Evolutionary conservation across 2,888 invertebrate genomes (phyloP), one percentile per base, ranked within the genome.

Genomic region (Leuctra nigra): DNA sequence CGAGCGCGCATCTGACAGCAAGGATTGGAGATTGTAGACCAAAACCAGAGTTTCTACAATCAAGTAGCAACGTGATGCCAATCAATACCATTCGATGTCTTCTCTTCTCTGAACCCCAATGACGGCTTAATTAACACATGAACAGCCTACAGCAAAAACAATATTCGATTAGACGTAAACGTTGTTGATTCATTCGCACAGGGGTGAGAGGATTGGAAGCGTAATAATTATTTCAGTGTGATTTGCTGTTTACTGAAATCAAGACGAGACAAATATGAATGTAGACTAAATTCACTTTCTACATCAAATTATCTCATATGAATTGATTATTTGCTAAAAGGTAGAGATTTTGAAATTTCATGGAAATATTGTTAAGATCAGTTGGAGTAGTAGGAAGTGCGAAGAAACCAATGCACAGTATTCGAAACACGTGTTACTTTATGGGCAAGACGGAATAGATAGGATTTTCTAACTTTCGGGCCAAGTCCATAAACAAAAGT

Each of bases 401-500:
- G 36, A 36, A 4, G 4, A 36, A 36, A 36, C 13, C 36, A 14
- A 16, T 36, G 36, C 4, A n/a, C n/a, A n/a, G 47, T 23, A 47
- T 47, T 47, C 47, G 23, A 1, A n/a, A 47, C 47, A 47, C 47
- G 47, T 47, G 47, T 47, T 47, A 16, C 25, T n/a, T 23, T 24
- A 23, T 25, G 47, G 23, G 29, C 29, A 25, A 47, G 47, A 47
- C 14, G 25, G 24, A 47, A 47, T 6, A 47, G 24, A 25, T 47
- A n/a, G 47, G 47, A 24, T 47, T n/a, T 25, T 29, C 47, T 25
- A 25, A 25, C 47, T 47, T 25, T n/a, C n/a, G 47, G 29, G 25
- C 47, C 24, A 25, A 47, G 47, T 24, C 47, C 25, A 47, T 47
- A 47, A 47, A 47, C 47, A 47, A 47, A n/a, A 16, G 47, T 47